Conservation (phyloP, 1,140 invertebrate genomes). For the Metopolophium dirhodum region DNA sequence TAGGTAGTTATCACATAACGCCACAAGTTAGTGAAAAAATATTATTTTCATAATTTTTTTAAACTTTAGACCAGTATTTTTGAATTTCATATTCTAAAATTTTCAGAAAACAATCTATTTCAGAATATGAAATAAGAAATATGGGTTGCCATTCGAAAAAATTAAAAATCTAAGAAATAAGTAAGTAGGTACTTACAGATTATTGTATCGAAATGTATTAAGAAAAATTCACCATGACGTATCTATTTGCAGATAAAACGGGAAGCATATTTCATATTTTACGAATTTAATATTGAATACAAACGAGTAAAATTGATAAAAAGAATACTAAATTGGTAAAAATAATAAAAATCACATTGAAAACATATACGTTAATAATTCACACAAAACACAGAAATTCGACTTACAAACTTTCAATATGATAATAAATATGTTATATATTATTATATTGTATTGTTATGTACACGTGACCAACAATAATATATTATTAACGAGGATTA, state of each 20-base stretch:
- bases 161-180: neutral
- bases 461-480: neutral
- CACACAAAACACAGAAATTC: neutral
- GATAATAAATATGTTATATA: neutral
- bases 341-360: conserved; percentile 32
- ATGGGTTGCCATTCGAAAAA: neutral
- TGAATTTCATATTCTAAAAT: neutral
- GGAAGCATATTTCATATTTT: neutral
- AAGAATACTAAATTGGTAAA: conserved; percentile 52
- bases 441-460: neutral
- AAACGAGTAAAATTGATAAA: conserved; percentile 9
- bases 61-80: neutral
- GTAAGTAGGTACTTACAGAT: neutral
- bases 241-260: neutral
- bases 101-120: neutral
- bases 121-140: neutral
- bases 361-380: conserved; percentile 3
- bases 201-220: neutral
- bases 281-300: neutral
- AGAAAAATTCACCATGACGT: neutral
- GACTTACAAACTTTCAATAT: neutral
- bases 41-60: neutral
- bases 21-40: neutral
- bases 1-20: no score
- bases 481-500: neutral